Evolutionary conservation across 2,797 vertebrate species (phyloP).

Genomic region (Mormyrus hasselquistii): DNA sequence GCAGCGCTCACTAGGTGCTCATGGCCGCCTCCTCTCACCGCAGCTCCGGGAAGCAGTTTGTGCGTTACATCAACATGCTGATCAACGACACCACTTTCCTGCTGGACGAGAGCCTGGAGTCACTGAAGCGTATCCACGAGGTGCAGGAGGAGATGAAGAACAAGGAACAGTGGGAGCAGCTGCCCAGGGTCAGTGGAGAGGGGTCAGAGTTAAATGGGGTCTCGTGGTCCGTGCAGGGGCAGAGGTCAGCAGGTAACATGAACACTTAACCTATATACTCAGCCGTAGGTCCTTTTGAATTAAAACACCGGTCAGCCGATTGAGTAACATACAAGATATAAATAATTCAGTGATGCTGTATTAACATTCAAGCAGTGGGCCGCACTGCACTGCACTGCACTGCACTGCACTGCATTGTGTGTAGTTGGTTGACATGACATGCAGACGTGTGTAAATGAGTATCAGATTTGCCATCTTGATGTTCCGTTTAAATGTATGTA

Average conservation of each 20-base stretch:
- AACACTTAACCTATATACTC: neutral
- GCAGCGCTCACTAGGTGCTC: neutral
- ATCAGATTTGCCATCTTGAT: neutral
- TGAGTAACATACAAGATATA: neutral
- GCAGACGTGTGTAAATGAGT: neutral
- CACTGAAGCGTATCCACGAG: conserved; percentile 95
- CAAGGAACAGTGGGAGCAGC: conserved; percentile 93
- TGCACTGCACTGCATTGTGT: neutral
- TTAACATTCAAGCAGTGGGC: neutral
- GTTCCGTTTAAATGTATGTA: neutral
- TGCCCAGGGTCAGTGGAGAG: conserved; percentile 78
- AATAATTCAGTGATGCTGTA: neutral
- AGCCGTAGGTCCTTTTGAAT: neutral
- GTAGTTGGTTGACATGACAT: neutral
- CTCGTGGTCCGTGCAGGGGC: neutral
- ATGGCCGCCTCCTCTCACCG: neutral
- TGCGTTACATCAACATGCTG: conserved; percentile 99
- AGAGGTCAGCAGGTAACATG: neutral
- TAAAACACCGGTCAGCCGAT: neutral
- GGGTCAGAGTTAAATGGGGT: neutral
- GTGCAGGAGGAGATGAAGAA: conserved; percentile 99
- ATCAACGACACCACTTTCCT: conserved; percentile 98
- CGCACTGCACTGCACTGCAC: neutral
- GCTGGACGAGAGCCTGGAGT: conserved; percentile 95
- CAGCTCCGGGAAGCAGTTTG: conserved; percentile 98